These are phyloP conservation scores for Epizoanthus rinbou DNA, from an alignment of 92 coral and sea anemone species.

Conservation along the genomic window DNA sequence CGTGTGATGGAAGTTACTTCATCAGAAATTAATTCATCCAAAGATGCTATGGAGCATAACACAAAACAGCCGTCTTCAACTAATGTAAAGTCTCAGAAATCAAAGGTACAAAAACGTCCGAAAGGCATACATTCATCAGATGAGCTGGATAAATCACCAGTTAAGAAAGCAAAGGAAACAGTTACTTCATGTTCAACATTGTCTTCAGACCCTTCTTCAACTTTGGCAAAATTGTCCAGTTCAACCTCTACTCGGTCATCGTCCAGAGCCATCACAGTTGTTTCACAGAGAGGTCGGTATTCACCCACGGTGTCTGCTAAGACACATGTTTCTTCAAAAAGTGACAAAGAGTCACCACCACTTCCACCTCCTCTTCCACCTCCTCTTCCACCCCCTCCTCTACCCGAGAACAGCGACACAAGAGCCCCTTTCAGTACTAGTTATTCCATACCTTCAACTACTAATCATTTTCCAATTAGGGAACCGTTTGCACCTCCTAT, in stretches of 20 bases:
- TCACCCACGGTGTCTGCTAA: neutral
- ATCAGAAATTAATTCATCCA: neutral
- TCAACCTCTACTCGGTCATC: neutral
- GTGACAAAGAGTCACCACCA: conserved; percentile 3
- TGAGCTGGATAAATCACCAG: neutral
- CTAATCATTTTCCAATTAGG: neutral
- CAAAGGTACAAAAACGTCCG: neutral
- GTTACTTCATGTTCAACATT: too few relatives aligned
- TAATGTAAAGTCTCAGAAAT: neutral
- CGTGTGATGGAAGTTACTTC: neutral
- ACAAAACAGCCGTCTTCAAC: neutral
- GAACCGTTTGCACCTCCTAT: conserved; percentile 26
- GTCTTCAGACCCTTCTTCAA: neutral
- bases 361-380: conserved; percentile 40
- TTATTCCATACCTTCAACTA: neutral
- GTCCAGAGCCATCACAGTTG: conserved; percentile 33
- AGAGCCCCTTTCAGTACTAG: neutral
- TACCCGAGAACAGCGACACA: neutral
- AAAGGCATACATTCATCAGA: conserved; percentile 1
- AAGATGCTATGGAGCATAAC: neutral
- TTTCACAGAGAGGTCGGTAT: conserved; percentile 31
- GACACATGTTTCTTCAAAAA: neutral
- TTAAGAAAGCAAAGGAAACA: too few relatives aligned
- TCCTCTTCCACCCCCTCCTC: conserved; percentile 35
- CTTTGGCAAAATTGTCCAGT: neutral